These are phyloP conservation scores for Yponomeuta plumbellus DNA, from an alignment of 2,888 invertebrate species.

Conservation along the genomic window DNA sequence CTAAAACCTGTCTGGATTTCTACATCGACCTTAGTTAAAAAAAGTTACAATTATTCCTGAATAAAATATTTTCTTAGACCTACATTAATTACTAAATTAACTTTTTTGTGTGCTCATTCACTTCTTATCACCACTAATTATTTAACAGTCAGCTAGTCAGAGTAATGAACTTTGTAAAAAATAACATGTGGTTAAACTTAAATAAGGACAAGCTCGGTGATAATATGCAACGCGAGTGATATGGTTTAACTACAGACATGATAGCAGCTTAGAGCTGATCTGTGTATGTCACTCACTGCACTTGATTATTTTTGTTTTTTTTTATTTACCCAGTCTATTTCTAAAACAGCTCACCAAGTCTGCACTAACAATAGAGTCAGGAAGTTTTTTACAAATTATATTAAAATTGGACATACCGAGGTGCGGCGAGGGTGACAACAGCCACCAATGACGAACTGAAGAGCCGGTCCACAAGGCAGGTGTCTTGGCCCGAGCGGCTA, in stretches of 20 bases:
- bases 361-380: too few species aligned
- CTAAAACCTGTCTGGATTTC: too few species aligned
- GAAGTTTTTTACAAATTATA: too few species aligned
- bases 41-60: too few species aligned
- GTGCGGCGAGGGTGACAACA: constrained; percentile 93
- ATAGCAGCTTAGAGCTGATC: too few species aligned
- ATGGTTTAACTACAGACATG: not conserved
- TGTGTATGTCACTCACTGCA: too few species aligned
- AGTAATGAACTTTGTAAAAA: constrained; percentile 2
- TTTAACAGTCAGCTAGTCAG: not conserved
- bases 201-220: not conserved
- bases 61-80: not conserved
- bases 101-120: not conserved
- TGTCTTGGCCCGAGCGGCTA: constrained; percentile 88
- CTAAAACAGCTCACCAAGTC: too few species aligned
- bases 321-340: too few species aligned
- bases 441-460: constrained; percentile 98
- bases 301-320: too few species aligned
- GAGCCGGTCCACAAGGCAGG: constrained; percentile 94
- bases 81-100: not conserved
- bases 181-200: not conserved
- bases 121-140: not conserved
- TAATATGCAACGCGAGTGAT: not conserved
- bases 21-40: too few species aligned
- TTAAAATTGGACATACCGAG: constrained; percentile 82